A percentile compares a stretch with the other conserved stretches of the same genome.
Conservation (phyloP, 2,113 vertebrate genomes). For the Ceyx melanurus region DNA sequence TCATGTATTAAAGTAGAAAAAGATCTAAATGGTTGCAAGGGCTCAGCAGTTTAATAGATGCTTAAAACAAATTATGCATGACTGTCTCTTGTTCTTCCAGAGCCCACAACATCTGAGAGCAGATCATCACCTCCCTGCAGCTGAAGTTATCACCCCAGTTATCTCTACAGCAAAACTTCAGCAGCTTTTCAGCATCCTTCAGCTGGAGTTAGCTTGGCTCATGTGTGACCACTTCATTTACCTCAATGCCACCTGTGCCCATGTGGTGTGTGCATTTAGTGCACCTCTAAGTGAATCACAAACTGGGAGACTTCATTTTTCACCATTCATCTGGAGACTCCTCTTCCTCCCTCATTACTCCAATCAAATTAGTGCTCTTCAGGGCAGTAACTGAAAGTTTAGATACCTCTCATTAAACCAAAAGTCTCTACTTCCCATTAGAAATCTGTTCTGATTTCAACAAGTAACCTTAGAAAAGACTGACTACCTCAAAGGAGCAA, state of each 20-base stretch:
- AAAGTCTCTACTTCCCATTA: not conserved
- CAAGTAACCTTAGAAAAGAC: not conserved
- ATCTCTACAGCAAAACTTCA: not conserved
- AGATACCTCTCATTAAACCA: not conserved
- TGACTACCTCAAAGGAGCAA: not conserved
- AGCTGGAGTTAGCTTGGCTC: not conserved
- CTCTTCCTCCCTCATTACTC: not conserved
- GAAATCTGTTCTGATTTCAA: not conserved
- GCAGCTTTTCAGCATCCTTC: not conserved
- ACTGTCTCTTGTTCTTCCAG: not conserved
- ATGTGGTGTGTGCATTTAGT: accelerated
- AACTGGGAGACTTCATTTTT: not conserved
- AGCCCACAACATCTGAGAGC: not conserved
- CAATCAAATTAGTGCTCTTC: not conserved
- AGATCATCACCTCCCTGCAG: not conserved
- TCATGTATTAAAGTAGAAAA: not conserved
- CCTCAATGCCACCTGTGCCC: not conserved
- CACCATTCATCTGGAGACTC: not conserved
- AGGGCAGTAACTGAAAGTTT: not conserved
- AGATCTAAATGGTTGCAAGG: not conserved
- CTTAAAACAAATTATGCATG: not conserved
- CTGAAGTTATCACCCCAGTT: not conserved
- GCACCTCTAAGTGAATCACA: not conserved
- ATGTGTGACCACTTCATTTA: not conserved
- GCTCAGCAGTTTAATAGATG: not conserved